phyloP scores from a whole-genome alignment of 2,113 vertebrate species.

The Thryonomys swinderianus region DNA sequence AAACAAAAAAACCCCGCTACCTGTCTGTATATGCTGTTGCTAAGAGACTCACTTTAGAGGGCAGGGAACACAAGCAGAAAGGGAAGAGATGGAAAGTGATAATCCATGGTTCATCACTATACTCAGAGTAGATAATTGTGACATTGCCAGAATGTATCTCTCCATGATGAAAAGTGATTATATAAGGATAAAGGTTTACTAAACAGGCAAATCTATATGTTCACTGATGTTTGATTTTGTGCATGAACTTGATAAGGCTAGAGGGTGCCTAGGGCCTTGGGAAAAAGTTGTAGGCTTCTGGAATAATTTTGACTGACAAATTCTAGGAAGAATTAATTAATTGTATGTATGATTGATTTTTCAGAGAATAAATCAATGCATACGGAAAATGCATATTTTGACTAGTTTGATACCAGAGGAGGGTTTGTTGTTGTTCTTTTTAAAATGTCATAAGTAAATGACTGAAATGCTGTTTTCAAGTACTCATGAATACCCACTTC shows the following conservation, averaged over 20 bases:
- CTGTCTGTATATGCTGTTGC: not conserved
- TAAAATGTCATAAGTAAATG: slow-evolving; percentile 17
- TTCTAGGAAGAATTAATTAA: slow-evolving; percentile 51
- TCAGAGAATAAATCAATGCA: not conserved
- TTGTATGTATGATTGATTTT: slow-evolving; percentile 7
- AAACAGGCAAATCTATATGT: not conserved
- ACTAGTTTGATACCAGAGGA: not conserved
- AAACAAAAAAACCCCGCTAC: not conserved
- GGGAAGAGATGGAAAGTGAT: not conserved
- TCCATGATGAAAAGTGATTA: not conserved
- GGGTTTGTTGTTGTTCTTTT: not conserved
- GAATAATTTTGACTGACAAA: slow-evolving; percentile 44
- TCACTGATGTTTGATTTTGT: not conserved
- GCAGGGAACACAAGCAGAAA: not conserved
- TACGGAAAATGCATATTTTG: not conserved
- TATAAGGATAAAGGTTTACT: not conserved
- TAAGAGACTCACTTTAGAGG: not conserved
- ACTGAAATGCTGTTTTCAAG: not conserved
- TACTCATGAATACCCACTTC: not conserved
- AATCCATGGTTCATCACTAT: not conserved
- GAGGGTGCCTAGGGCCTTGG: not conserved
- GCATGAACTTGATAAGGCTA: not conserved
- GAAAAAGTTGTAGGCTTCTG: not conserved
- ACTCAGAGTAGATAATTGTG: not conserved
- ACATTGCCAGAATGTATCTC: not conserved